A percentile compares a stretch with the other conserved stretches of the same genome.
Evolutionary conservation across 2,797 vertebrate species (phyloP).

Genomic region (Anguilla megastoma): DNA sequence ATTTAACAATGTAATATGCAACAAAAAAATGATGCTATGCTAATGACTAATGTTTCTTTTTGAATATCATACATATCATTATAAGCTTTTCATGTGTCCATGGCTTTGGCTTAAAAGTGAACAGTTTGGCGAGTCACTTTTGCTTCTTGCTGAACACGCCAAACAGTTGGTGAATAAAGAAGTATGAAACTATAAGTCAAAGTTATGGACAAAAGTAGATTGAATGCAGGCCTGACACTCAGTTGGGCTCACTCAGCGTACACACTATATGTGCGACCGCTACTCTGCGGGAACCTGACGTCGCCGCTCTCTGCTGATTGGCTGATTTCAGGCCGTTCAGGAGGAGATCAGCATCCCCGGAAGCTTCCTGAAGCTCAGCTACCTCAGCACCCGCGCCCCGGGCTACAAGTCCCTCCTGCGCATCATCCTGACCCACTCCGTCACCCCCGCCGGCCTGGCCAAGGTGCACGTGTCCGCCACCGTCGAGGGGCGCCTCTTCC

Average conservation of each 20-base stretch:
- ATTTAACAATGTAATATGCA: not conserved
- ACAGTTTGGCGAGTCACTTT: not conserved
- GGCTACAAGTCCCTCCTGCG: conserved; percentile 83
- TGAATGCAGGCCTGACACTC: not conserved
- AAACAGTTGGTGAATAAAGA: not conserved
- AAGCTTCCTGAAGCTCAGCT: conserved; percentile 82
- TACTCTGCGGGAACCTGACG: not conserved
- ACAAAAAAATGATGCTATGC: not conserved
- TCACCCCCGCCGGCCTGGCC: conserved; percentile 74
- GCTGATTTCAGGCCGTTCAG: conserved; percentile 75
- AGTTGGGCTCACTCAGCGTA: not conserved
- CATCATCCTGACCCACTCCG: conserved; percentile 77
- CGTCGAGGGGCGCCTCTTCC: conserved; percentile 80
- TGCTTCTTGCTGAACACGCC: not conserved
- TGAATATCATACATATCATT: not conserved
- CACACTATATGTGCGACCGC: not conserved
- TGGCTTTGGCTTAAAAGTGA: not conserved
- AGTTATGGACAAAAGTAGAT: not conserved
- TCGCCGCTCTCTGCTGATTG: not conserved
- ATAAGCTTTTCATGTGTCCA: not conserved
- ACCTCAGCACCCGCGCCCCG: conserved; percentile 79
- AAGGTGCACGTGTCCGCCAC: conserved; percentile 82
- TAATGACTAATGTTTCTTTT: too few relatives aligned
- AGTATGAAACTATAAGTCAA: not conserved
- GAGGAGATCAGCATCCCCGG: conserved; percentile 83